These are phyloP conservation scores for Urocitellus parryii DNA, from an alignment of 2,113 vertebrate genomes.

Conservation along the genomic window DNA sequence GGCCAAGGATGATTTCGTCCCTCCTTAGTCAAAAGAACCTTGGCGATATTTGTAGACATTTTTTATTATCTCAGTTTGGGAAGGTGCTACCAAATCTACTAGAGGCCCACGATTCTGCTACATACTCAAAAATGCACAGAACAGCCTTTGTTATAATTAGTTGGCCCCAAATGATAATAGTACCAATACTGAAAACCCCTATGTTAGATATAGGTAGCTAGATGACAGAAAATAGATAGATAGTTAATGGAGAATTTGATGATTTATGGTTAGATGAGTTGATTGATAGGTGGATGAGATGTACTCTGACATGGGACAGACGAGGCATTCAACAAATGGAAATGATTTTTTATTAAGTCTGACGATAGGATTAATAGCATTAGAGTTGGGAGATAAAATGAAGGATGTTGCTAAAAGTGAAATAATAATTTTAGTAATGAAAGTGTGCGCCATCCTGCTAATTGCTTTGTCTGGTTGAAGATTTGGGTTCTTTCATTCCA, in stretches of 20 bases:
- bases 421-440: neutral
- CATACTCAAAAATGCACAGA: neutral
- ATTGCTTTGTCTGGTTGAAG: neutral
- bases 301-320: neutral
- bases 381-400: neutral
- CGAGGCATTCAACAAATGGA: slow-evolving; percentile 23
- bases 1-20: neutral
- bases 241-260: neutral
- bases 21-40: neutral
- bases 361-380: neutral
- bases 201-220: neutral
- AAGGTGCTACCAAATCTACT: neutral
- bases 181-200: neutral
- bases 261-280: neutral
- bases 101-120: neutral
- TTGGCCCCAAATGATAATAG: neutral
- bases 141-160: neutral
- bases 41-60: neutral
- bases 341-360: slow-evolving; percentile 1
- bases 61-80: neutral
- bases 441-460: neutral
- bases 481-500: neutral
- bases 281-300: neutral
- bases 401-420: neutral
- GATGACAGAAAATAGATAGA: neutral